phyloP scores from a whole-genome alignment of 2,797 vertebrate genomes.

The Sebastes cheni region DNA sequence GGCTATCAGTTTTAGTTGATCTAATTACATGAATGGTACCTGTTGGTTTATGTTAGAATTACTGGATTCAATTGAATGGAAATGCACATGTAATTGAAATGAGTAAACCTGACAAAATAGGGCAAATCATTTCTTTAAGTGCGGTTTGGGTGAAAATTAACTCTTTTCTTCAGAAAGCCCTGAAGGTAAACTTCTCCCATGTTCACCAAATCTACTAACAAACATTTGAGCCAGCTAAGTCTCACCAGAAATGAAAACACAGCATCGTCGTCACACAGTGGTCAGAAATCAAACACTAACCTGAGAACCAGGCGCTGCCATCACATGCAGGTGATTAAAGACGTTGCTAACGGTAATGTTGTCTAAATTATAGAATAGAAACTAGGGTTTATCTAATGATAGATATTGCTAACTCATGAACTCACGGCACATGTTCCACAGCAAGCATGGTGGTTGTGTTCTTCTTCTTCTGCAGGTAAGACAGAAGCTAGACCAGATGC shows the following conservation, averaged over 20 bases:
- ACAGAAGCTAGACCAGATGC: too few species aligned
- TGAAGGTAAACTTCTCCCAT: too few species aligned
- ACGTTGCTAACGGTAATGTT: not conserved
- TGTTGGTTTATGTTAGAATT: too few species aligned
- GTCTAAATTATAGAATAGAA: not conserved
- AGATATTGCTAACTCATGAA: not conserved
- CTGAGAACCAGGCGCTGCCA: not conserved
- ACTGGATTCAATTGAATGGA: too few species aligned
- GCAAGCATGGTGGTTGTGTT: not conserved
- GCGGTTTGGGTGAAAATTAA: not conserved
- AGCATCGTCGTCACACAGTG: not conserved
- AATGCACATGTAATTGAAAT: too few species aligned
- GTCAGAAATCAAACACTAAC: not conserved
- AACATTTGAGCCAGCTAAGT: too few species aligned
- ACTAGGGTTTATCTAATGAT: not conserved
- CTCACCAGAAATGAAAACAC: not conserved
- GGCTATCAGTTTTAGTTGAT: too few species aligned
- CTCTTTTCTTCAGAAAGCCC: not conserved
- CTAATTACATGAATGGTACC: too few species aligned
- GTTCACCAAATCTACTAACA: not conserved
- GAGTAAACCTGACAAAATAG: too few species aligned
- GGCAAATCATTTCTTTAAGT: accelerated
- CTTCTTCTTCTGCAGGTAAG: not conserved
- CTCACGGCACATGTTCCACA: not conserved
- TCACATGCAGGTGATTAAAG: not conserved